Conservation (phyloP, 2,797 vertebrate genomes). For the Pygocentrus nattereri region DNA sequence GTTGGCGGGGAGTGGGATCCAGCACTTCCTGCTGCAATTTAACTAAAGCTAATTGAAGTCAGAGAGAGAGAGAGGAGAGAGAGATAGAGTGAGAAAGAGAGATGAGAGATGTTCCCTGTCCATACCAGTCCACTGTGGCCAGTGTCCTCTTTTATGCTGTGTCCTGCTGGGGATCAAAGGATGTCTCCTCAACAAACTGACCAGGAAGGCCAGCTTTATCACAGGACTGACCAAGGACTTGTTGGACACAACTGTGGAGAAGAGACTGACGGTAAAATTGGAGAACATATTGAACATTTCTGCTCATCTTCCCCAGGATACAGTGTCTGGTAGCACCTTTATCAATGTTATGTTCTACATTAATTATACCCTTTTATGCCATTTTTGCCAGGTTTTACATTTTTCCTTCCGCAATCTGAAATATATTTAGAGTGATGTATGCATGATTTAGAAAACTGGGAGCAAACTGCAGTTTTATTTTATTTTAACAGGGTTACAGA, state of each 20-base stretch:
- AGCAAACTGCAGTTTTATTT: too few relatives aligned
- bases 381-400: too few relatives aligned
- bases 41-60: conserved; percentile 20
- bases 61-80: conserved; percentile 15
- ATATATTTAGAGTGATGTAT: too few relatives aligned
- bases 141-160: conserved; percentile 1
- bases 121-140: background rate
- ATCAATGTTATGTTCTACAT: too few relatives aligned
- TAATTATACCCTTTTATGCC: too few relatives aligned
- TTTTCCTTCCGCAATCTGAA: too few relatives aligned
- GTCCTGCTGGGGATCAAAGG: background rate
- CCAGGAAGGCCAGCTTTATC: background rate
- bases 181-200: background rate
- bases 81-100: conserved; percentile 14
- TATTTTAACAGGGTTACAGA: too few relatives aligned
- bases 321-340: too few relatives aligned
- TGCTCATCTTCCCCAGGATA: too few relatives aligned
- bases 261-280: background rate
- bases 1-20: too few relatives aligned
- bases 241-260: background rate
- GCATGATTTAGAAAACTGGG: too few relatives aligned
- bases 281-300: background rate
- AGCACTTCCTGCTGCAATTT: conserved; percentile 8
- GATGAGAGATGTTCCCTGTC: background rate
- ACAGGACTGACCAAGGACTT: background rate